Evolutionary conservation across 2,797 vertebrate species (phyloP).

Genomic region (Odontamblyopus lacepedii): DNA sequence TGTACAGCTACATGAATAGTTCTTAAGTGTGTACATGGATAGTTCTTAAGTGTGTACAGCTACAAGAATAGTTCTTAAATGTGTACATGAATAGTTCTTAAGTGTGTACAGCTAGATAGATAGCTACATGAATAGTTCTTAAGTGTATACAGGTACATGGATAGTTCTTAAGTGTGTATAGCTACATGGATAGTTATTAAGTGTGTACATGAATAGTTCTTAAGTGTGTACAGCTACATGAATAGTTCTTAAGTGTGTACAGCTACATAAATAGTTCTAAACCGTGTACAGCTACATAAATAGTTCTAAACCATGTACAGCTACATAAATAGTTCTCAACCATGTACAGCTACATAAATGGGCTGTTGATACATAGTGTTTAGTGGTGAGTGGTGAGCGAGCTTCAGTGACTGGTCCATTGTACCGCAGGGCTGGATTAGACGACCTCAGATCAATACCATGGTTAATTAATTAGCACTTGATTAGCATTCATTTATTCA

Average conservation of each 20-base stretch:
- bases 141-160: too few relatives aligned
- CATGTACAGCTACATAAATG: background rate
- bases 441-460: slow-evolving; percentile 9
- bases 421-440: background rate
- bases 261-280: background rate
- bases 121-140: background rate
- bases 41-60: background rate
- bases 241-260: background rate
- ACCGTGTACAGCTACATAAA: background rate
- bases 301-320: too few relatives aligned
- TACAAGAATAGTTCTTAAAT: background rate
- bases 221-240: background rate
- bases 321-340: too few relatives aligned
- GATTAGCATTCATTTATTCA: slow-evolving; percentile 6
- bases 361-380: background rate
- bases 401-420: background rate
- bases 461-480: slow-evolving; percentile 8
- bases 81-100: background rate
- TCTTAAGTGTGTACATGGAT: too few relatives aligned
- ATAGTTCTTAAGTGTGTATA: too few relatives aligned
- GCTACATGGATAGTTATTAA: background rate
- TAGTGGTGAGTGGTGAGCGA: background rate
- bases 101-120: too few relatives aligned
- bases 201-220: too few relatives aligned
- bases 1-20: background rate